Conservation (phyloP, 2,888 invertebrate genomes). For the Nomada ruficornis region DNA sequence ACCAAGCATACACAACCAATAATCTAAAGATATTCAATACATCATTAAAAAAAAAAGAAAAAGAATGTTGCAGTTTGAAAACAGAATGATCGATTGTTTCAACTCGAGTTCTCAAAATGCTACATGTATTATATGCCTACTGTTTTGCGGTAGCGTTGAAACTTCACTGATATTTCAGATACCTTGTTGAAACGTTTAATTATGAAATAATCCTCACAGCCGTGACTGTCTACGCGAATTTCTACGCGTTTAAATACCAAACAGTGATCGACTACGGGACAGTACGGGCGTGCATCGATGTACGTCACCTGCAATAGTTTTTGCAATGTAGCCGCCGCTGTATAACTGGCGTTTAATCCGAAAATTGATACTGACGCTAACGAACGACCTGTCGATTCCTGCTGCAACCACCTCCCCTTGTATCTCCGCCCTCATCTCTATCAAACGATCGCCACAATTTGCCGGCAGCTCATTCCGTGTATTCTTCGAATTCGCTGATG, state of each 20-base stretch:
- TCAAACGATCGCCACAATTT: slow-evolving; percentile 28
- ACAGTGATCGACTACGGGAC: not conserved
- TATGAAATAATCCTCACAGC: slow-evolving; percentile 37
- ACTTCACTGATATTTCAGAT: slow-evolving; percentile 1
- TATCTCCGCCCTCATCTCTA: not conserved
- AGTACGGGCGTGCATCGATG: not conserved
- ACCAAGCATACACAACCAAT: too few species aligned
- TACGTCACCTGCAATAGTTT: slow-evolving; percentile 46
- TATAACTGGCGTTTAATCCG: slow-evolving; percentile 64
- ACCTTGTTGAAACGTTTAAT: slow-evolving; percentile 36
- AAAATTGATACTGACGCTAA: slow-evolving; percentile 69
- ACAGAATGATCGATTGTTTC: not conserved
- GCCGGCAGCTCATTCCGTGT: slow-evolving; percentile 31
- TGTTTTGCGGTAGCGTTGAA: not conserved
- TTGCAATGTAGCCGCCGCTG: slow-evolving; percentile 32
- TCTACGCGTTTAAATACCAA: slow-evolving; percentile 26
- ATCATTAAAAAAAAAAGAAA: too few species aligned
- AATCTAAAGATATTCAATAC: too few species aligned
- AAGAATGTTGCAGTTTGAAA: too few species aligned
- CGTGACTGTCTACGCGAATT: slow-evolving; percentile 18
- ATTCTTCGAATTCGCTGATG: slow-evolving; percentile 43
- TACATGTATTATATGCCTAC: not conserved
- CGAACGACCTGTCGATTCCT: slow-evolving; percentile 66
- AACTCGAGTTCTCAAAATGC: not conserved
- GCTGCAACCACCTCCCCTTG: slow-evolving; percentile 37